Evolutionary conservation across 2,888 invertebrate species (phyloP).

Genomic region (Stenolophus ochropezus): DNA sequence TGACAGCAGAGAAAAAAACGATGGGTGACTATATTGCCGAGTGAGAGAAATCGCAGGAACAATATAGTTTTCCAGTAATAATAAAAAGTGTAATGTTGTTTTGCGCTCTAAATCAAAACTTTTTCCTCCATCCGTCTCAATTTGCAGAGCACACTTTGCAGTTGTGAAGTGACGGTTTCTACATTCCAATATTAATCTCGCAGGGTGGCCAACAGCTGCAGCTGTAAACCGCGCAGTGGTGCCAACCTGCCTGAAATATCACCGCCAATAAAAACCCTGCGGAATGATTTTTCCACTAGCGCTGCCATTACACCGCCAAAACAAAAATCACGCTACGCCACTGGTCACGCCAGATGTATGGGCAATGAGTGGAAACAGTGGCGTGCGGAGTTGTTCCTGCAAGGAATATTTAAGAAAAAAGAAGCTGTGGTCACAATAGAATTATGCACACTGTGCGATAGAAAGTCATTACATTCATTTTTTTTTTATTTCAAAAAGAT

Average conservation of each 20-base stretch:
- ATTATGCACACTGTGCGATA: no score
- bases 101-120: not conserved
- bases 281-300: constrained; percentile 53
- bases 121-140: constrained; percentile 1
- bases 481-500: no score
- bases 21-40: no score
- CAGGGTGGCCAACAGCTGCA: constrained; percentile 31
- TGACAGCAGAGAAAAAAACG: no score
- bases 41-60: not conserved
- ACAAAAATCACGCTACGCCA: constrained; percentile 43
- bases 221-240: constrained; percentile 31
- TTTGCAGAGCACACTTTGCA: not conserved
- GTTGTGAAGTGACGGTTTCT: not conserved
- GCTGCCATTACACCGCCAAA: constrained; percentile 44
- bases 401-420: not conserved
- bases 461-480: no score
- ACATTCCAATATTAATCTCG: constrained; percentile 42
- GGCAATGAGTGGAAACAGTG: constrained; percentile 4
- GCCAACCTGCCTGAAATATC: constrained; percentile 44
- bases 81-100: not conserved
- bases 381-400: not conserved
- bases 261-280: constrained; percentile 49
- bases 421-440: no score
- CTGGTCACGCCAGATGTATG: not conserved
- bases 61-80: not conserved